Conservation (phyloP, 2,888 invertebrate genomes). For the Eupithecia vulgata region DNA sequence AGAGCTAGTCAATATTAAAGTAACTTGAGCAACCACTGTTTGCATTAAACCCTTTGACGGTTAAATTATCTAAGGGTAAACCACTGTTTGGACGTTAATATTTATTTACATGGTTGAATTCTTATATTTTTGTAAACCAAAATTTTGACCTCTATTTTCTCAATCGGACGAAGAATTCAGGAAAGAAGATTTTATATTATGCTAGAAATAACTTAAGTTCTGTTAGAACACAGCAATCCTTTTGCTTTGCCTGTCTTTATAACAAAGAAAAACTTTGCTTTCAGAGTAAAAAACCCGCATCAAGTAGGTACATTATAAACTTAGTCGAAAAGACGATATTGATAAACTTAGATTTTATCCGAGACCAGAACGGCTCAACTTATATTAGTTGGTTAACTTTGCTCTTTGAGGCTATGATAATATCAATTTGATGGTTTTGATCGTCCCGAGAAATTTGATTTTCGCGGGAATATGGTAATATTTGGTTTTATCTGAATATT, state of each 20-base stretch:
- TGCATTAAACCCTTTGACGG: no score
- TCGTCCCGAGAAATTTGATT: neutral
- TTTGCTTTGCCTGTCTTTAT: neutral
- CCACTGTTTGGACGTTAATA: no score
- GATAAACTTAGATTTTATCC: conserved; percentile 3
- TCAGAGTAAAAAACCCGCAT: neutral
- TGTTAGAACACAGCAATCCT: neutral
- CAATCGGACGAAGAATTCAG: no score
- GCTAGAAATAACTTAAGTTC: neutral
- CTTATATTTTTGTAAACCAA: no score
- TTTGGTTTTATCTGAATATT: neutral
- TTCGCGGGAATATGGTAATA: neutral
- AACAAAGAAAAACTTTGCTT: neutral
- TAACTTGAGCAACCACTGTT: no score
- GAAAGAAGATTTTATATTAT: neutral
- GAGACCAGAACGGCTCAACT: neutral
- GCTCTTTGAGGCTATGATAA: conserved; percentile 6
- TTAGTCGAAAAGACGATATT: neutral
- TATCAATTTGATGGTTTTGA: conserved; percentile 1
- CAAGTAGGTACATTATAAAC: neutral
- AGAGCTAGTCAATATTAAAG: no score
- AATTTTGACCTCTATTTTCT: neutral
- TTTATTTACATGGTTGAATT: no score
- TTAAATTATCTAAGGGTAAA: no score
- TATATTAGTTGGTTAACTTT: neutral